Base-by-base conservation (phyloP, 1,140 invertebrate genomes). In the Choristoneura fumiferana region DNA sequence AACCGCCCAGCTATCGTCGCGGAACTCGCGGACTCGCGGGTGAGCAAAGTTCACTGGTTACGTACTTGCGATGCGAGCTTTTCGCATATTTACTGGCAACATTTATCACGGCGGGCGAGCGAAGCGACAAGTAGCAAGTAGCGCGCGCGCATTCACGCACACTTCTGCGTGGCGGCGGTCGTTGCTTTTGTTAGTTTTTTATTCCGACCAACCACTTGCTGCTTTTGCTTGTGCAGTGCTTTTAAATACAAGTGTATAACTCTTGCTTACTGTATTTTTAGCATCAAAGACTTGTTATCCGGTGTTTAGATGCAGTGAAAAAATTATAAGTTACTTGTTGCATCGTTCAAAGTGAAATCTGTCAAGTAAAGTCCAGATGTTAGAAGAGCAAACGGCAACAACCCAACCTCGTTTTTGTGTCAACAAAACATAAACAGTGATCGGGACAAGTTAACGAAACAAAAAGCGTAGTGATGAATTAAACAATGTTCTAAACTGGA, bases 381-480 rank as follows among this genome's bases (percentile, higher is more conserved):
- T 84, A 67, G 60, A 54, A 36, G 52, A 69, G 67, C 69, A 62
- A 76, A 75, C 71, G 73, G 73, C 76, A 76, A 71, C 65, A 81
- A 78, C 77, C 76, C 65, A 81, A 78, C 77, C 76, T 84, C 70
- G 76, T 82, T 84, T n/a, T 78, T 66, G 76, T 83, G 81, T 84
- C 77, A 82, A 86, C 80, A 85, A 85, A 76, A 76, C 71, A 78
- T 76, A 87, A 84, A 86, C 80, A 84, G 83, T 88, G 81, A 69
- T 81, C 65, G 58, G 71, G 73, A 83, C 81, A 71, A 83, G 78
- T 76, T 81, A 67, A 70, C 68, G 63, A 3, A 8, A 81, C 63
- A 82, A 79, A 78, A 80, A 81, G 73, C 71, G 63, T 59, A 60
- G 77, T 84, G 83, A 79, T 87, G 76, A 83, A 79, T 82, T 83